Evolutionary conservation across 2,797 vertebrate species (phyloP), one percentile per base, ranked within the genome.

Genomic region (Oreortyx pictus): DNA sequence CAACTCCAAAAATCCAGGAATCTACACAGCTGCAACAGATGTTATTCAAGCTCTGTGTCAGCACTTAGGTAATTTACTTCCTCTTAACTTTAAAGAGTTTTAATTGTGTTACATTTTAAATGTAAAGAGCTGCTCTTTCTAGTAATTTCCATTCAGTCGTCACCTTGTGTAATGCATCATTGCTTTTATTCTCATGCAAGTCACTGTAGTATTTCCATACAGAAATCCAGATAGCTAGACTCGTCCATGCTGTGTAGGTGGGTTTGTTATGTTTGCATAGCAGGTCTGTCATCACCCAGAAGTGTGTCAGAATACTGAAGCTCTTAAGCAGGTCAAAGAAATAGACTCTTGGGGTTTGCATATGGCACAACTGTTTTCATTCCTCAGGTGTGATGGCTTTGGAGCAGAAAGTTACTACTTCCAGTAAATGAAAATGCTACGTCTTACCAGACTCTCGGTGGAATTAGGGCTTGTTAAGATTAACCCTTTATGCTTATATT

Each of bases 1-100:
- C 65, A 99, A 99, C 97, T 99, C 99, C 46, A 99, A 99, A 97
- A 99, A 98, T 90, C 98, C 97, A 64, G 97, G 97, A 89, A 98
- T 99, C 96, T 99, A 98, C 82, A 95, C 97, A 73, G 99, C 99
- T 88, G 99, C 99, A 82, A 97, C 98, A 11, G 98, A 96, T 9
- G 98, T 98, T 52, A 91, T 99, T 70, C 97, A 98, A 72, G 98
- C 98, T 66, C 98, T 99, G 2, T 98, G 98, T 89, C 97, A 96
- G 37, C 98, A 99, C 92, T 89, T 99, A 12, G 99, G 99, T 99
- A 96, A 68, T 90, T 29, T 35, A 4, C 46, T 79, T 31, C 11
- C 33, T 35, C 24, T 67, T 71, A 1, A 31, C 56, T 54, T 37
- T 17, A 7, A 54, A 27, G 10, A 7, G 18, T 35, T 73, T 57